Evolutionary conservation across 2,113 vertebrate genomes (phyloP).

Genomic region (Cheirogaleus medius): DNA sequence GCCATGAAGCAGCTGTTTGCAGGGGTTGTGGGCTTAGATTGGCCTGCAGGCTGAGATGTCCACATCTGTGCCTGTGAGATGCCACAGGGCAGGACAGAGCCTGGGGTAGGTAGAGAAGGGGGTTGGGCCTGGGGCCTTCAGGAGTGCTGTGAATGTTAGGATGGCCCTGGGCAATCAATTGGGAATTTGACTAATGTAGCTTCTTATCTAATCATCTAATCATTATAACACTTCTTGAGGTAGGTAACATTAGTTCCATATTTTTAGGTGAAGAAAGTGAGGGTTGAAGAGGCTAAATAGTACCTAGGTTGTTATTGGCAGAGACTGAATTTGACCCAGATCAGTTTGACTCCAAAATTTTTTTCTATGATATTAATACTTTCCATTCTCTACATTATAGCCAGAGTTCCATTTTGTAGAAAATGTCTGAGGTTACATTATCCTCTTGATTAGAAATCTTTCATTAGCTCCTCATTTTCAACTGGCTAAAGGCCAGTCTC

Average conservation of each 20-base stretch:
- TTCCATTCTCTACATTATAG: not conserved
- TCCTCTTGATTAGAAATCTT: slow-evolving; percentile 30
- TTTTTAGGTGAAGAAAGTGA: not conserved
- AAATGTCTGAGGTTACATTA: not conserved
- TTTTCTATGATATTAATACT: not conserved
- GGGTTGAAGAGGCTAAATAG: not conserved
- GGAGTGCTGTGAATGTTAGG: not conserved
- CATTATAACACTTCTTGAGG: not conserved
- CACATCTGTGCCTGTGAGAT: not conserved
- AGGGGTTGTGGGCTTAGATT: not conserved
- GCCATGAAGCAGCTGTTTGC: not conserved
- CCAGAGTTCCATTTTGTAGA: not conserved
- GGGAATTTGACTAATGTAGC: not conserved
- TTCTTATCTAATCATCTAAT: not conserved
- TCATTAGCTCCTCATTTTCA: slow-evolving; percentile 13
- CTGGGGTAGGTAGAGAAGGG: not conserved
- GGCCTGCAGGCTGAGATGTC: not conserved
- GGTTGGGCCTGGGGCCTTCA: not conserved
- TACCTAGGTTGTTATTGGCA: not conserved
- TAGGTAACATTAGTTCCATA: not conserved
- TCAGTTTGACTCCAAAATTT: not conserved
- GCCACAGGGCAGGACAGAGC: not conserved
- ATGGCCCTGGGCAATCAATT: not conserved
- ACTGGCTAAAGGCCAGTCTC: not conserved
- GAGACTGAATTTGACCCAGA: not conserved